phyloP scores from a whole-genome alignment of 2,888 invertebrate species.

The Trichopoda pennipes region DNA sequence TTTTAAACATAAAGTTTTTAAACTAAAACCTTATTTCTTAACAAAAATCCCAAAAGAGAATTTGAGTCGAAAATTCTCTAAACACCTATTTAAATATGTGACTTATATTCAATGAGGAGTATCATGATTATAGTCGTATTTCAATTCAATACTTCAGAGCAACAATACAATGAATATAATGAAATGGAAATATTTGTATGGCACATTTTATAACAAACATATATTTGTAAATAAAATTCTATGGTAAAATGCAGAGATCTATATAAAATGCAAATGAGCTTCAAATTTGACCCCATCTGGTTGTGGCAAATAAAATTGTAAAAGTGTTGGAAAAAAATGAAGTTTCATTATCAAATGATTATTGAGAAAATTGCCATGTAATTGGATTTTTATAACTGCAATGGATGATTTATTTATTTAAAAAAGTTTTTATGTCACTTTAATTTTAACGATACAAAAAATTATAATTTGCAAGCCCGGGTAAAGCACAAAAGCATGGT shows the following conservation, averaged over 20 bases:
- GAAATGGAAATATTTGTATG: slow-evolving; percentile 14
- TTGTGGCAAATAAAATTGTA: slow-evolving; percentile 56
- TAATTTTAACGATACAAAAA: background rate
- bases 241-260: slow-evolving; percentile 5
- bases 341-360: slow-evolving; percentile 63
- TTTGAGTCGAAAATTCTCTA: slow-evolving; percentile 17
- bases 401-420: slow-evolving; percentile 30
- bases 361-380: slow-evolving; percentile 67
- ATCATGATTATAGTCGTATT: background rate
- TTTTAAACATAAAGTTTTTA: slow-evolving; percentile 23
- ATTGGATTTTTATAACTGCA: slow-evolving; percentile 62
- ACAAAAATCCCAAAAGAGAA: slow-evolving; percentile 28
- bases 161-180: background rate
- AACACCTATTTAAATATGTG: too few species aligned
- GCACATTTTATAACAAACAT: slow-evolving; percentile 32
- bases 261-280: slow-evolving; percentile 47
- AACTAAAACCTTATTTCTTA: slow-evolving; percentile 8
- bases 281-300: slow-evolving; percentile 65
- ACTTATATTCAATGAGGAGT: background rate
- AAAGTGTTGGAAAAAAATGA: slow-evolving; percentile 35
- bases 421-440: slow-evolving; percentile 1
- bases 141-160: slow-evolving; percentile 21
- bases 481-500: background rate
- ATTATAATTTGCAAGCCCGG: background rate
- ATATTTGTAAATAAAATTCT: background rate